These are phyloP conservation scores for Aphis craccivora DNA, from an alignment of 1,140 invertebrate genomes.

Conservation along the genomic window DNA sequence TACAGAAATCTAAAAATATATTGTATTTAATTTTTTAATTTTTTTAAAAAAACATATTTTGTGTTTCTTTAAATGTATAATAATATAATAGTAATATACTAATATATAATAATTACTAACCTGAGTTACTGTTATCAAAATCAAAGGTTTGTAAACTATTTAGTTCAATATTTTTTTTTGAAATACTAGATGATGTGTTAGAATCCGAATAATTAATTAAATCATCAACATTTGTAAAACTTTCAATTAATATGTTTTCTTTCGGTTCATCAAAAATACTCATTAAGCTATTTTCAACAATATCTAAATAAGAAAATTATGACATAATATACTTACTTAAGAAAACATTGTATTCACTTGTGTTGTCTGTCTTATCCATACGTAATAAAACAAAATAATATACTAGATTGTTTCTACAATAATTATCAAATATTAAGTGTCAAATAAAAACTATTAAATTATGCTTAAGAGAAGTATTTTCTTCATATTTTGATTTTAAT, in stretches of 20 bases:
- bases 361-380: background rate
- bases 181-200: background rate
- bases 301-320: background rate
- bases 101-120: constrained; percentile 6
- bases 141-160: background rate
- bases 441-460: background rate
- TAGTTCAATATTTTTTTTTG: too few species aligned
- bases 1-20: background rate
- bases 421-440: background rate
- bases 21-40: background rate
- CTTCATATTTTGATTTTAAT: background rate
- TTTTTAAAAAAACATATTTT: background rate
- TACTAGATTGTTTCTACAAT: too few species aligned
- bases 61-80: background rate
- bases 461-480: background rate
- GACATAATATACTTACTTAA: background rate
- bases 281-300: background rate
- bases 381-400: background rate
- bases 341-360: background rate
- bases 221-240: background rate
- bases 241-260: background rate
- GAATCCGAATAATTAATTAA: background rate
- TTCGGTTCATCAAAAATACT: constrained; percentile 28
- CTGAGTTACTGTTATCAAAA: background rate
- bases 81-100: too few species aligned